Percentiles rank a stretch among this genome's conserved stretches.
phyloP scores from a whole-genome alignment of 2,797 vertebrate species.

The Ctenopoma kingsleyae region DNA sequence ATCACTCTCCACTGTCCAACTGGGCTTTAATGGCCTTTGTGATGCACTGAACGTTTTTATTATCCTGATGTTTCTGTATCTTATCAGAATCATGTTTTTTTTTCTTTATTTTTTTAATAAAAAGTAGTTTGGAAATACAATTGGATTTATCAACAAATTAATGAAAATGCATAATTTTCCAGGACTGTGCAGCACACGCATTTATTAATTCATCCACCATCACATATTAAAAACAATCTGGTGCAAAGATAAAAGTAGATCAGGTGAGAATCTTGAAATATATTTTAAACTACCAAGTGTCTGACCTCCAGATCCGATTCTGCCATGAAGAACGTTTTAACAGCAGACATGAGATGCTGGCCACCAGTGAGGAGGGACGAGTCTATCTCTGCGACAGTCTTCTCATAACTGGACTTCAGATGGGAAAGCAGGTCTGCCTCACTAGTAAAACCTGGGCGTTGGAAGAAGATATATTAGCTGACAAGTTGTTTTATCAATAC shows the following conservation, averaged over 20 bases:
- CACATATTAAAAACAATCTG: neutral
- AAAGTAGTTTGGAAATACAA: neutral
- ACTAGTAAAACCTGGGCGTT: conserved; percentile 86
- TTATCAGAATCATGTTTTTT: neutral
- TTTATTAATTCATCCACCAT: neutral
- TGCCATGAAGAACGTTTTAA: conserved; percentile 84
- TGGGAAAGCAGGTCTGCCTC: conserved; percentile 89
- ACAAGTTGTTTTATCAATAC: neutral
- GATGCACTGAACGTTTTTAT: neutral
- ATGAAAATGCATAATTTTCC: neutral
- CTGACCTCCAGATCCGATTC: conserved; percentile 85
- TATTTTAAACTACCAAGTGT: neutral
- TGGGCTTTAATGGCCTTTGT: neutral
- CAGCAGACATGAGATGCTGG: conserved; percentile 82
- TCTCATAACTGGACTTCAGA: conserved; percentile 86
- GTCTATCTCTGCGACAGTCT: conserved; percentile 78
- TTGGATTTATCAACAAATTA: neutral
- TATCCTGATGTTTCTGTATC: neutral
- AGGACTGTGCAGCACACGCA: neutral
- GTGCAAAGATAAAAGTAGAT: neutral
- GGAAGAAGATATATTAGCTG: neutral
- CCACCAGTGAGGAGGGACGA: conserved; percentile 72
- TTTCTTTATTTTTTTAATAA: too few species aligned
- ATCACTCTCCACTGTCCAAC: neutral
- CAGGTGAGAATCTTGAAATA: neutral